These are phyloP conservation scores for Oreonectes daqikongensis DNA, from an alignment of 2,797 vertebrate species.

Conservation along the genomic window DNA sequence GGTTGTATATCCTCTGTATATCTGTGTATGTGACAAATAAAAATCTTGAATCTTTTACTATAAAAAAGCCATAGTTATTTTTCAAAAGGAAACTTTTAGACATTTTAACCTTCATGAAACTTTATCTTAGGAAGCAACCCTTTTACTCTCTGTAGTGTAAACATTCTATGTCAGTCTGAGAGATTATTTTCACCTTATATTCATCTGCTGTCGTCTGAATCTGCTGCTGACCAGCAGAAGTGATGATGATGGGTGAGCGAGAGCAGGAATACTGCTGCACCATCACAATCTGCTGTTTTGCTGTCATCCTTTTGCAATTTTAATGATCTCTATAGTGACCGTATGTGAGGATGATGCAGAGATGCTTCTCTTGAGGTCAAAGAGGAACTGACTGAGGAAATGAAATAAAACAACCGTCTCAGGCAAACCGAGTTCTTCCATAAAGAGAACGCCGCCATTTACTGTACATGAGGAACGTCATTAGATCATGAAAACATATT, in stretches of 20 bases:
- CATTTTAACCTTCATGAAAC: no score
- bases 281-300: slow-evolving; percentile 20
- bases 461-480: background rate
- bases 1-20: no score
- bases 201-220: slow-evolving; percentile 14
- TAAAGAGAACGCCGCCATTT: background rate
- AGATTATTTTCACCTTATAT: slow-evolving; percentile 7
- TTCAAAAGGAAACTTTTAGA: no score
- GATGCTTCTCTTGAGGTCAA: background rate
- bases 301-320: slow-evolving; percentile 19
- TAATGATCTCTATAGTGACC: slow-evolving; percentile 16
- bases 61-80: no score
- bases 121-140: no score
- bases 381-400: background rate
- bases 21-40: no score
- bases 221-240: background rate
- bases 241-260: background rate
- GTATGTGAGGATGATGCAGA: background rate
- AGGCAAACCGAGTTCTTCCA: background rate
- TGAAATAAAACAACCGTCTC: background rate
- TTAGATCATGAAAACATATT: background rate
- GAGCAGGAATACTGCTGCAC: background rate
- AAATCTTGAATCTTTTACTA: no score
- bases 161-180: background rate
- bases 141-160: no score